These are phyloP conservation scores for Rhopalosiphum maidis DNA, from an alignment of 1,140 invertebrate genomes.

Conservation along the genomic window DNA sequence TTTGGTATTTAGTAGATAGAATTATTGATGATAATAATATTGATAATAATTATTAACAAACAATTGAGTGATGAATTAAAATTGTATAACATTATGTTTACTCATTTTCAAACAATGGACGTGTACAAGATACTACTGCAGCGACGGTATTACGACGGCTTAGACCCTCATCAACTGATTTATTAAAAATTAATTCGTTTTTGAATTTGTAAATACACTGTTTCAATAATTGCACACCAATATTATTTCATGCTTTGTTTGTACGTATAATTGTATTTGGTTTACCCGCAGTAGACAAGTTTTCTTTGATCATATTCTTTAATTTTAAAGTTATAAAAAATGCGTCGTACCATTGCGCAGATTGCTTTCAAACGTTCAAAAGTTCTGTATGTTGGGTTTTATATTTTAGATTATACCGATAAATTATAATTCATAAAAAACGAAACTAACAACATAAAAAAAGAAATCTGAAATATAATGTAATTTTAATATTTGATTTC, in stretches of 20 bases:
- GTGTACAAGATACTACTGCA: not conserved
- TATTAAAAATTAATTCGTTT: not conserved
- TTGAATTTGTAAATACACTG: not conserved
- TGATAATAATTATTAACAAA: constrained; percentile 9
- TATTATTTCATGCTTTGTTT: not conserved
- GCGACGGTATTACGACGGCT: not conserved
- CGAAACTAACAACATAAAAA: not conserved
- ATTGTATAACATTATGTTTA: not conserved
- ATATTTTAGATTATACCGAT: not conserved
- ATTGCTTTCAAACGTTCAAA: not conserved
- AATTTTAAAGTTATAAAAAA: not conserved
- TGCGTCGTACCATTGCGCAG: not conserved
- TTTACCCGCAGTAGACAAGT: not conserved
- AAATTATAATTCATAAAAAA: not conserved
- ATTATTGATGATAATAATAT: not conserved
- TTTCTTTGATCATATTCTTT: not conserved
- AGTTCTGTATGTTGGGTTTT: not conserved
- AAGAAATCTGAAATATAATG: not conserved
- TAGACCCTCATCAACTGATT: not conserved
- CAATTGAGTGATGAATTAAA: not conserved
- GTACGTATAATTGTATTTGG: not conserved
- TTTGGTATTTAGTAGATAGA: not conserved
- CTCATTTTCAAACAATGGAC: not conserved
- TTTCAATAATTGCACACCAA: constrained; percentile 2
- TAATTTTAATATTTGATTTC: not conserved